phyloP scores from a whole-genome alignment of 2,888 invertebrate species.

The Plagodis dolabraria region DNA sequence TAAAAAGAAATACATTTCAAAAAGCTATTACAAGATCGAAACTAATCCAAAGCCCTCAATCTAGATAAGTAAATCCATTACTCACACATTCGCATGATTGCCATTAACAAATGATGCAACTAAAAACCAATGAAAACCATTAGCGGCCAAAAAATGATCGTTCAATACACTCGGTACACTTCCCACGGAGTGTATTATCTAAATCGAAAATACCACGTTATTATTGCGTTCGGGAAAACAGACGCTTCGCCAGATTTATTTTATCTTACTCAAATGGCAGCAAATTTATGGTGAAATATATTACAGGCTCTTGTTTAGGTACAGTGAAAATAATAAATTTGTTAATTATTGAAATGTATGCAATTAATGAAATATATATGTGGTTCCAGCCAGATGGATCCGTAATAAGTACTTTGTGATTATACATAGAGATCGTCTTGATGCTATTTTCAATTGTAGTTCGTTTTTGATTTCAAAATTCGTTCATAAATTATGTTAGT shows the following conservation, averaged over 20 bases:
- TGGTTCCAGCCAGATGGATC: too few relatives aligned
- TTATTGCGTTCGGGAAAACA: conserved; percentile 41
- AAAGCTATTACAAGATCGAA: conserved; percentile 14
- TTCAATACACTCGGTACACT: conserved; percentile 68
- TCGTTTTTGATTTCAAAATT: too few relatives aligned
- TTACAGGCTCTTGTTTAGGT: too few relatives aligned
- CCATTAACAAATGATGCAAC: conserved; percentile 54
- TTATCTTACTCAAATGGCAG: too few relatives aligned
- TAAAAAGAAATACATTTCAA: background rate
- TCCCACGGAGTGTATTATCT: conserved; percentile 68
- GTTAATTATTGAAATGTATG: too few relatives aligned
- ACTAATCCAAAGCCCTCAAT: conserved; percentile 13
- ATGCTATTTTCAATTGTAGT: too few relatives aligned
- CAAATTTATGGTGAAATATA: too few relatives aligned
- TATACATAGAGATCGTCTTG: too few relatives aligned
- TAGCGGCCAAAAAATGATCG: conserved; percentile 61
- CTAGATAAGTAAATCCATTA: conserved; percentile 30
- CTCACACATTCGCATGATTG: conserved; percentile 27
- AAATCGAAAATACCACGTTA: conserved; percentile 50
- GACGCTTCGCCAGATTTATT: conserved; percentile 5
- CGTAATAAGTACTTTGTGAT: too few relatives aligned
- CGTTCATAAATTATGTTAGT: too few relatives aligned
- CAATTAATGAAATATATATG: too few relatives aligned
- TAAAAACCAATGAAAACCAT: conserved; percentile 65
- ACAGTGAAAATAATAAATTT: too few relatives aligned